Base-by-base conservation (phyloP, 2,797 vertebrate genomes). In the Philypnodon macrostomus region DNA sequence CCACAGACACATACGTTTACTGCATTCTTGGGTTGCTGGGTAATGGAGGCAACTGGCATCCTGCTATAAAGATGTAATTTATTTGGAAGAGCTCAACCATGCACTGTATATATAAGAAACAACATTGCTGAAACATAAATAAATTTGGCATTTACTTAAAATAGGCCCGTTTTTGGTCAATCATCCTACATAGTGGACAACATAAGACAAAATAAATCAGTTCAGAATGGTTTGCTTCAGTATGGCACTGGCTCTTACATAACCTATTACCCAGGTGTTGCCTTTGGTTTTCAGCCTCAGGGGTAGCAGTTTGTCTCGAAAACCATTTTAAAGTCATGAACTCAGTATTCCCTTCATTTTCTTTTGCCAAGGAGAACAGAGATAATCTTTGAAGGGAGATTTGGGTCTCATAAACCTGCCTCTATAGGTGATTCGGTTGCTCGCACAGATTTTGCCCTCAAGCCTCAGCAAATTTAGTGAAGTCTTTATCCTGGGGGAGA, bases 21-120 rank as follows among this genome's bases (percentile, higher is more conserved):
- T 73, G 62, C 70, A 78, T 86, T 84, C 80, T 70, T 65, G 63
- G 47, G 67, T 48, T 54, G 47, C 62, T 60, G 46, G 63, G 67
- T 73, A 78, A 77, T 77, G 67, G 70, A 74, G 69, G 63, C 64
- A 68, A 70, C 67, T 24, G 53, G 65, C 54, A 77, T 73, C 75
- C 70, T 79, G 70, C 76, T 79, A 70, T 81, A 77, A 81, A 79
- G 70, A n/a, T 48, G 10, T 61, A 39, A 81, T 78, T 77, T 63
- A 68, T 63, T 73, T 42, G 58, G 46, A 42, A 41, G 58, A 67
- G 59, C 63, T 53, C 23, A 53, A 52, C 12, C 23, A 26, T 40
- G 50, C 10, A 9, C 44, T 23, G 57, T 36, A 13, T 62, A 49
- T 55, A 45, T n/a, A 49, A 49, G 60, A 47, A 17, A 39, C 34